Base-by-base conservation (phyloP, 2,797 vertebrate genomes). In the Amniataba percoides region DNA sequence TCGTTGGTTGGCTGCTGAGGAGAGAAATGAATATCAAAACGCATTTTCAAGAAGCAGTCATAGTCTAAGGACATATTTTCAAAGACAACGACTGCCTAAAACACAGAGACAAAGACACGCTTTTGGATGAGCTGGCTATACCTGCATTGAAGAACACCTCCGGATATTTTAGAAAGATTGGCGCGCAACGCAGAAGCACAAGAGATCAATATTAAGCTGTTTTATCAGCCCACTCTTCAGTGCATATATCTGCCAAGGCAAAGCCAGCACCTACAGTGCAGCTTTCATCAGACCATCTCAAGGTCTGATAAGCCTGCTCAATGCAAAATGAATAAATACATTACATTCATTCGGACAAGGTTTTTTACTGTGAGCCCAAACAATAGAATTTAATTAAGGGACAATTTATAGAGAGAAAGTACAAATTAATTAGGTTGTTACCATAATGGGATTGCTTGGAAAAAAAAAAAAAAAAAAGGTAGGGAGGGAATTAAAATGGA, bases 1-100 rank as follows among this genome's bases (percentile, higher is more conserved):
- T 86, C 3, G 27, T 19, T 61, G 74, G 48, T 23, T 52, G 43
- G 67, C 87, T 90, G 88, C 68, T 79, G 71, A 77, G 56, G 57
- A 76, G 42, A 55, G 46, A 77, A 70, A 68, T 68, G 0, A 58
- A 34, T 34, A 80, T 55, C 4, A 40, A 76, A 36, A 76, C 5
- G n/a, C 23, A 69, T 56, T 60, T 72, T 76, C 12, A 39, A 63
- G 15, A 78, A 45, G 53, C n/a, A 56, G 56, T 42, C 48, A 34
- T 21, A n/a, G 13, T 46, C 74, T 3, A 31, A 57, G 12, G 11
- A 52, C 23, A 78, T 45, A 72, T 67, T 55, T 71, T 67, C 34
- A 52, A 79, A 57, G 45, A 42, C 34, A 75, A 2, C 71, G 12
- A 21, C 45, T 27, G 19, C 53, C 31, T 42, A 25, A 52, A 66